Base-by-base conservation (phyloP, 2,113 vertebrate species). In the Coryphaenoides rupestris region DNA sequence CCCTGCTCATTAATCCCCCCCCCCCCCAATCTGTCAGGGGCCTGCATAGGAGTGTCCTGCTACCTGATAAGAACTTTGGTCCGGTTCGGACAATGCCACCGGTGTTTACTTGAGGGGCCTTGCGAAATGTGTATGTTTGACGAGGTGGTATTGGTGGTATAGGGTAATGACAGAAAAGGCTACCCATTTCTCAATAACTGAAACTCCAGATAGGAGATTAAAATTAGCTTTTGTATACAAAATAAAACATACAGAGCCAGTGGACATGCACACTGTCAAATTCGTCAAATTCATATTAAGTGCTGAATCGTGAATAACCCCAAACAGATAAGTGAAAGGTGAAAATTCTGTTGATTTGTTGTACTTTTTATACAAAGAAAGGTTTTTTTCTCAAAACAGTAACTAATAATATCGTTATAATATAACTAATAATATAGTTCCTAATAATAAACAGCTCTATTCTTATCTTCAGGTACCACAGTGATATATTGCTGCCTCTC, bases 21-120 rank as follows among this genome's bases (percentile, higher is more conserved):
- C 10, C 3, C 33, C 46, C 16, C 12, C 10, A 66, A 55, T 69
- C 19, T 60, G 28, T 45, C 19, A 54, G 55, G 28, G 55, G 49
- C 58, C 68, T 23, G 28, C 33, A 59, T 56, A 75, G 60, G 68
- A 66, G 70, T 62, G 21, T 21, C 56, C 60, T 26, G 21, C 69
- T 54, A 19, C 19, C 68, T 12, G 53, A 62, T 55, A 70, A 24
- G 62, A 66, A 66, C 57, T 68, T 58, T 45, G 28, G 45, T 55
- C 63, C 54, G 17, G 7, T 19, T 65, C 49, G 62, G 55, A 76
- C 22, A 68, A 62, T 23, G 1, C 1, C 10, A 12, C 72, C 13
- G 19, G 4, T 79, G 67, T 79, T 77, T 60, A 21, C 57, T 17
- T 15, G 0, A 47, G 59, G 33, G 33, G 33, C 33, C n/a, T 40